Base-by-base conservation (phyloP, 2,797 vertebrate genomes). In the Trichosurus vulpecula region DNA sequence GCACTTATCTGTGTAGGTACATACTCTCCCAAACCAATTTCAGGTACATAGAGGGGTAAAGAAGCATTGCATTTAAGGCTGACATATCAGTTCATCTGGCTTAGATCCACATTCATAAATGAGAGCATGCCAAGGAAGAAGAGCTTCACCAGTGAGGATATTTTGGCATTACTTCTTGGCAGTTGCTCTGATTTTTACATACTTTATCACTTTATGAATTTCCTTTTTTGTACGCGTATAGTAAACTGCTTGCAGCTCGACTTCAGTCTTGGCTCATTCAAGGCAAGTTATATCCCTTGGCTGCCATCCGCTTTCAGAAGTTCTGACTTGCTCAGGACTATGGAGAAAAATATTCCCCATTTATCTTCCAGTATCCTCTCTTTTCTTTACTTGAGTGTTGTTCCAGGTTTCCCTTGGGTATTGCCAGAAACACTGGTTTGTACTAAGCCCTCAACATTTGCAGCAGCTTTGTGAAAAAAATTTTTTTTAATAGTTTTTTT, bases 81-180 rank as follows among this genome's bases (percentile, higher is more conserved):
- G 52, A 9, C 58, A n/a, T 47, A 52, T 92, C 0, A 55, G 30
- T 35, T 96, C 66, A 16, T 52, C 91, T 90, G 94, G 93, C 54
- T 35, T 4, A 0, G 51, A 74, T 96, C 96, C 92, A 51, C 93
- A 89, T 55, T 96, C 47, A 29, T 22, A 54, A 93, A 94, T 22
- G 1, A 41, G 56, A 41, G 41, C 22, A 58, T 66, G 90, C 93
- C 81, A 27, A 66, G 91, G 53, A 87, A 12, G 25, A 51, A 5
- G 74, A 87, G 0, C 94, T 96, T 4, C 91, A 58, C 91, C 27
- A 27, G 52, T 54, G 92, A 66, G 74, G 56, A 52, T 55, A 94
- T 52, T 81, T 47, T 96, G 95, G 96, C 95, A 94, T 87, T 90
- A 54, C 41, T 95, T 97, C 93, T 95, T 96, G 97, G 97, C 97